These are phyloP conservation scores for Sycophaga agraensis DNA, from an alignment of 1,140 invertebrate genomes.

Conservation along the genomic window DNA sequence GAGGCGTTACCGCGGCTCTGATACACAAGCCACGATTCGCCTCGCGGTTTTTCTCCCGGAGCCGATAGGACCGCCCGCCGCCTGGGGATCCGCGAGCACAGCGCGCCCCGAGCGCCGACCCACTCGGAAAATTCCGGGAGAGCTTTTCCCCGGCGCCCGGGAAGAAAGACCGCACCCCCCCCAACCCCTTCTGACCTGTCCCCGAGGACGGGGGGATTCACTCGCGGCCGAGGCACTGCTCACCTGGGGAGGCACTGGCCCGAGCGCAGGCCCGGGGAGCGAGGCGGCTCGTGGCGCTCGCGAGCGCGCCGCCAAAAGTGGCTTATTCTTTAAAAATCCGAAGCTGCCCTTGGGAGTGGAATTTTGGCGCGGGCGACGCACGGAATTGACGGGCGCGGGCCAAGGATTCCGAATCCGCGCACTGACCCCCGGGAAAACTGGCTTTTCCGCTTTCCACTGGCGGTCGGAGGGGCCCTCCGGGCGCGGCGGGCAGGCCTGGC, in stretches of 20 bases:
- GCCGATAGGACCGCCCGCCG: too few species aligned
- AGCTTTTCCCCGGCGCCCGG: too few species aligned
- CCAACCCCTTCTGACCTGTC: too few species aligned
- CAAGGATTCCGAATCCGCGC: background rate
- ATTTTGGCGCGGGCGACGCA: constrained; percentile 22
- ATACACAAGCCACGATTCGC: background rate
- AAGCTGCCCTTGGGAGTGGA: background rate
- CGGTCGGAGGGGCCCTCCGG: background rate
- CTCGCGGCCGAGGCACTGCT: too few species aligned
- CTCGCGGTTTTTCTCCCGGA: too few species aligned
- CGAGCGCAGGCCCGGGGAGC: too few species aligned
- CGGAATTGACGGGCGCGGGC: constrained; percentile 12
- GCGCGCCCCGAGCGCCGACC: too few species aligned
- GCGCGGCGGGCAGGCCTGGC: background rate
- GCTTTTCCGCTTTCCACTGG: background rate
- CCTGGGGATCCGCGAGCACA: too few species aligned
- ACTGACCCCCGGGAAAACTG: background rate
- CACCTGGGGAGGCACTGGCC: too few species aligned
- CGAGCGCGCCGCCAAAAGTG: background rate
- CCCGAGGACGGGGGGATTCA: too few species aligned
- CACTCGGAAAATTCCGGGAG: too few species aligned
- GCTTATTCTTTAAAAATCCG: constrained; percentile 26
- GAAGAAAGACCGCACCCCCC: too few species aligned
- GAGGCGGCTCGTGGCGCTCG: background rate
- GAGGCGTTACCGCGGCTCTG: background rate